Conservation (phyloP, 1,140 invertebrate species). For the Akabosia matsudoensis region DNA sequence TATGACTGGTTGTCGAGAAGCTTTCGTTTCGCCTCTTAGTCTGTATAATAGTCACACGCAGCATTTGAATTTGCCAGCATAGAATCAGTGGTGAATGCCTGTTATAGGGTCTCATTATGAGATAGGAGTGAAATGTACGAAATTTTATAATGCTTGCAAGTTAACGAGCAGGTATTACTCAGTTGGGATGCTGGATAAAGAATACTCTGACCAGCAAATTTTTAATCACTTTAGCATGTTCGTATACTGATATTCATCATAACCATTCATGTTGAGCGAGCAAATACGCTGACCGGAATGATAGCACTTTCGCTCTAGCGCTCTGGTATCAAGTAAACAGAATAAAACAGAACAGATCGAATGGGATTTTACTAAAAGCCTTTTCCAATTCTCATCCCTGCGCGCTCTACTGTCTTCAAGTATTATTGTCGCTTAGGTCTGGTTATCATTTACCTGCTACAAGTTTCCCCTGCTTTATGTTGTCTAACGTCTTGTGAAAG, state of each 20-base stretch:
- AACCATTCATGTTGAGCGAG: too few species aligned
- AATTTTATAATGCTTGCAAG: background rate
- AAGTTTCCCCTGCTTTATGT: too few species aligned
- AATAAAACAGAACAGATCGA: background rate
- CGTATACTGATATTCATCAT: too few species aligned
- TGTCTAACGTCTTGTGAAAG: background rate
- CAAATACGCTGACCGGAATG: background rate
- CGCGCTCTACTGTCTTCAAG: background rate
- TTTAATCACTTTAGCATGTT: constrained; percentile 11
- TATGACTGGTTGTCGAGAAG: background rate
- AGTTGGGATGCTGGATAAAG: background rate
- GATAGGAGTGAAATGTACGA: too few species aligned
- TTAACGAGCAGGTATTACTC: background rate
- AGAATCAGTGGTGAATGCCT: background rate
- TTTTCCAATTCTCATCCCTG: background rate
- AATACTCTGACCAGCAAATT: background rate
- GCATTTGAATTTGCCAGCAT: background rate
- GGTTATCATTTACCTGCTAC: too few species aligned
- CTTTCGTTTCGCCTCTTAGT: background rate
- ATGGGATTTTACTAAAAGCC: background rate
- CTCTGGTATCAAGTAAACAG: background rate
- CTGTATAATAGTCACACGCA: too few species aligned
- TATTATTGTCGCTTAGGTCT: too few species aligned
- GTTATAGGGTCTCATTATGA: too few species aligned
- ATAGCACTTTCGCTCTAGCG: background rate